Evolutionary conservation across 2,113 vertebrate species (phyloP), one percentile per base, ranked within the genome.

Genomic region (Sinocyclocheilus anophthalmus): DNA sequence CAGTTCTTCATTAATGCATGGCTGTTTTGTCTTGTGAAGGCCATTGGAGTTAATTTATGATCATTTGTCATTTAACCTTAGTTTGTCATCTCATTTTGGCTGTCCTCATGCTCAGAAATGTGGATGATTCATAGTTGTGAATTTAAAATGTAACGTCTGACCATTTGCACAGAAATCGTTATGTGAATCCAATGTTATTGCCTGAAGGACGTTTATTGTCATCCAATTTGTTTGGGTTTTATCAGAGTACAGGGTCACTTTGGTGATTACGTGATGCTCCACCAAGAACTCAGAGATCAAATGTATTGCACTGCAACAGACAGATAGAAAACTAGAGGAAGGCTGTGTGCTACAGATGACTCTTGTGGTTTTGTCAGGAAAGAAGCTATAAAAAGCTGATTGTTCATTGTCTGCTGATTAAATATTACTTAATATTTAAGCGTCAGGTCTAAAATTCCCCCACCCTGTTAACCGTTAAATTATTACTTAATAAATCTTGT

Each of bases 171-270:
- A 39, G 18, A 61, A 50, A 45, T 48, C 5, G 13, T 22, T 53
- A 42, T 59, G 65, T 16, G 33, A 48, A 76, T 20, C 48, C 61
- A 50, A 13, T 70, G 81, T 81, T 80, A 72, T 82, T 75, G 20
- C 79, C 78, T 53, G 78, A 85, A 85, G 84, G 79, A 82, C 20
- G 11, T 70, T 83, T 59, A 30, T 81, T 81, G 16, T 50, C 22
- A 59, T 78, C 18, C 24, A 37, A 30, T 42, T 70, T 81, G 57
- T 72, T 70, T 81, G 76, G 65, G 84, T 82, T 85, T 69, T 48
- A 76, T 61, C 8, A 8, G 9, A 83, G 39, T 26, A 22, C 79
- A 85, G 59, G 63, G 87, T 78, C 63, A 72, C 79, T 78, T 69
- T 69, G 78, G 45, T 48, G 11, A 48, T 48, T 0, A 48, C 0